Percentiles rank a stretch among this genome's conserved stretches.
Evolutionary conservation across 2,888 invertebrate genomes (phyloP).

Genomic region (Coenonympha glycerion): DNA sequence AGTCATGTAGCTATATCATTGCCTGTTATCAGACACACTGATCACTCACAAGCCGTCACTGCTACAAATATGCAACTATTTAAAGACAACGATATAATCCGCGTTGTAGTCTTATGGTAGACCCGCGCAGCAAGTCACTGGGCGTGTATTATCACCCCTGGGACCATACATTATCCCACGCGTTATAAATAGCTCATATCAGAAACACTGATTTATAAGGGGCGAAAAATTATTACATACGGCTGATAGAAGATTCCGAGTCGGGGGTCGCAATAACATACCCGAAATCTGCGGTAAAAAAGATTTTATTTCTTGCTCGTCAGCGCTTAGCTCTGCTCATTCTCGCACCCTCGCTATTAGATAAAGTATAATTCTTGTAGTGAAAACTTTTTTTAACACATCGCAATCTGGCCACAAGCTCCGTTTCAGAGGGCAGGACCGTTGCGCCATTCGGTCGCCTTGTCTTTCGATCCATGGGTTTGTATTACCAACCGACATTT

Average conservation of each 20-base stretch:
- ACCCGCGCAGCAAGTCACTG: conserved; percentile 38
- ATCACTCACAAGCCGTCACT: no score
- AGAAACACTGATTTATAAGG: conserved; percentile 65
- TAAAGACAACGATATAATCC: no score
- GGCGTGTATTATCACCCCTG: conserved; percentile 52
- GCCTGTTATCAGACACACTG: no score
- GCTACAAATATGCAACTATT: no score
- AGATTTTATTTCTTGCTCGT: conserved; percentile 20
- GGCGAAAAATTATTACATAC: conserved; percentile 49
- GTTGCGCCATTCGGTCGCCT: no score
- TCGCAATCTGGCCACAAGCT: no score
- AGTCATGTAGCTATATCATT: no score
- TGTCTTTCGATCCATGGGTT: no score
- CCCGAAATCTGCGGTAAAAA: conserved; percentile 23
- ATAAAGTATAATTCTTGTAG: conserved; percentile 1
- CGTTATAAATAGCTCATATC: conserved; percentile 62
- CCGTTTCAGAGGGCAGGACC: no score
- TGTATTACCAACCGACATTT: no score
- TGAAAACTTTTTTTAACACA: no score
- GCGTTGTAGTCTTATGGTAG: no score
- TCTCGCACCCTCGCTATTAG: conserved; percentile 7
- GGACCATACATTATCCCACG: conserved; percentile 59
- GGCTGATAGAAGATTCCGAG: conserved; percentile 25
- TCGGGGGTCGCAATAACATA: conserved; percentile 27
- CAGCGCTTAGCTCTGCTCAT: conserved; percentile 14